phyloP scores from a whole-genome alignment of 2,888 invertebrate species.

The Cephus spinipes region DNA sequence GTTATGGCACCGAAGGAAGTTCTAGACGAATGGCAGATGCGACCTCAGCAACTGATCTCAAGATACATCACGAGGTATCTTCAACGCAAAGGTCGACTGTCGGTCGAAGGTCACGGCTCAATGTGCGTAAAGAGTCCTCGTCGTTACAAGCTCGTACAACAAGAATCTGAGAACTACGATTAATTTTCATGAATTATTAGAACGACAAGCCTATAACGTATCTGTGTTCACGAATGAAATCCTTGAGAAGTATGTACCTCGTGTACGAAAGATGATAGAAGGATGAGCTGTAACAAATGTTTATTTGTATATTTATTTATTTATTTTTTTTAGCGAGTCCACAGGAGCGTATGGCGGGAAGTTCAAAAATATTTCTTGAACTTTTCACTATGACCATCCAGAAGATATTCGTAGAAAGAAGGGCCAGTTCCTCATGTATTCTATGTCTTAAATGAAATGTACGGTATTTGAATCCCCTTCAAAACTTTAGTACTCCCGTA shows the following conservation, averaged over 20 bases:
- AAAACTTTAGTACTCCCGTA: background rate
- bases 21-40: slow-evolving; percentile 89
- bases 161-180: slow-evolving; percentile 91
- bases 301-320: background rate
- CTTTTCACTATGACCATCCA: background rate
- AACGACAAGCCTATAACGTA: background rate
- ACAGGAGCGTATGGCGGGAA: background rate
- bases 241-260: background rate
- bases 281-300: background rate
- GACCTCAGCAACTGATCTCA: slow-evolving; percentile 87
- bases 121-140: slow-evolving; percentile 87
- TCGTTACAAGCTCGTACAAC: slow-evolving; percentile 89
- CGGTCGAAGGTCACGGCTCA: slow-evolving; percentile 80
- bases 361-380: background rate
- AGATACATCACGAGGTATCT: slow-evolving; percentile 86
- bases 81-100: slow-evolving; percentile 81
- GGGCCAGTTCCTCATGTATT: background rate
- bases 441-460: background rate
- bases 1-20: slow-evolving; percentile 90
- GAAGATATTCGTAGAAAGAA: background rate
- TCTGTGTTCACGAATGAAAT: background rate
- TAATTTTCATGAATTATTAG: slow-evolving; percentile 65
- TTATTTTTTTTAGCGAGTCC: background rate
- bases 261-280: background rate
- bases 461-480: background rate